Conservation (phyloP, 2,113 vertebrate species). For the Syngnathoides biaculeatus region DNA sequence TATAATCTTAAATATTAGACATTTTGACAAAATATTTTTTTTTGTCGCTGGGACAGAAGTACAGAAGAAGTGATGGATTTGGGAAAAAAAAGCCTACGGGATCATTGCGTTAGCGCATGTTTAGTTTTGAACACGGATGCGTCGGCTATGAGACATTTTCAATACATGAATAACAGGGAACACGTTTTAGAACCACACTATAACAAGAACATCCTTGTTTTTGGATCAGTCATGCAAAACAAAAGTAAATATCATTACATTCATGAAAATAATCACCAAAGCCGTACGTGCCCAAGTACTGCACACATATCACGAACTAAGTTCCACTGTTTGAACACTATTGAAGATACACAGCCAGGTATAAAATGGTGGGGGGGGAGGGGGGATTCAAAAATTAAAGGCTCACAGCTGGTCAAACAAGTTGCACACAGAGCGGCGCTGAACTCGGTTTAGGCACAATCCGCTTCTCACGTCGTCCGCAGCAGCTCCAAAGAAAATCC, state of each 20-base stretch:
- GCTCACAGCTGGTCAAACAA: slow-evolving; percentile 37
- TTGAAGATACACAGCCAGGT: slow-evolving; percentile 59
- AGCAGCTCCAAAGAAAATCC: slow-evolving; percentile 81
- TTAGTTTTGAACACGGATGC: slow-evolving; percentile 33
- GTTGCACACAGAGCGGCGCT: slow-evolving; percentile 77
- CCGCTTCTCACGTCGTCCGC: slow-evolving; percentile 80
- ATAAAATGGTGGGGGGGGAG: no score
- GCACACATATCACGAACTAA: slow-evolving; percentile 64
- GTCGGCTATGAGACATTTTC: slow-evolving; percentile 59
- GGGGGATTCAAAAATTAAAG: no score
- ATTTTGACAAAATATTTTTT: slow-evolving; percentile 16
- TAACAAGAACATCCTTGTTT: slow-evolving; percentile 52
- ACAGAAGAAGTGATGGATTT: neutral
- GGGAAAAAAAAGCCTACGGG: neutral
- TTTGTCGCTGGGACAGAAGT: slow-evolving; percentile 2
- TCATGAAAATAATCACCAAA: slow-evolving; percentile 74
- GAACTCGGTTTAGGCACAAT: slow-evolving; percentile 84
- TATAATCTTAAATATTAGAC: slow-evolving; percentile 37
- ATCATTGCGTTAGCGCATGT: slow-evolving; percentile 20
- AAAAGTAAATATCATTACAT: slow-evolving; percentile 62
- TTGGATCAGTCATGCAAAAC: slow-evolving; percentile 82
- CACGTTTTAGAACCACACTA: slow-evolving; percentile 46
- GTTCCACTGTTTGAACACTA: slow-evolving; percentile 70
- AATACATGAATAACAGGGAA: slow-evolving; percentile 57
- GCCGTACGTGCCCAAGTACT: slow-evolving; percentile 66